A percentile compares a stretch with the other conserved stretches of the same genome.
Conservation (phyloP, 2,113 vertebrate genomes). For the Sturnira hondurensis region DNA sequence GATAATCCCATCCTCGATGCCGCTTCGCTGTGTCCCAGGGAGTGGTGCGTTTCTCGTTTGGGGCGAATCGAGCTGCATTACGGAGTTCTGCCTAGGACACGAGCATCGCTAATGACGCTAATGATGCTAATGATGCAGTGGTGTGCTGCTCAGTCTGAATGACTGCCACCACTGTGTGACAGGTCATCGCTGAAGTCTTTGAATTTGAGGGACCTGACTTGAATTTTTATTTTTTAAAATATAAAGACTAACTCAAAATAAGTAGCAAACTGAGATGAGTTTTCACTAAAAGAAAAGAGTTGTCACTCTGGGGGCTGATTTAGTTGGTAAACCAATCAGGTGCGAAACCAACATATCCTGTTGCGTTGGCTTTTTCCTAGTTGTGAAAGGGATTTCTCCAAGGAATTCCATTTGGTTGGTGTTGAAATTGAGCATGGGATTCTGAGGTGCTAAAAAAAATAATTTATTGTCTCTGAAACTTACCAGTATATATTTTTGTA, state of each 20-base stretch:
- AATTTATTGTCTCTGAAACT: neutral
- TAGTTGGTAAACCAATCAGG: neutral
- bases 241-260: neutral
- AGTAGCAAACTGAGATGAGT: neutral
- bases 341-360: neutral
- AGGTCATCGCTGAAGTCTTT: neutral
- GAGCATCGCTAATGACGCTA: neutral
- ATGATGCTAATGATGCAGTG: too few relatives aligned
- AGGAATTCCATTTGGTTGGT: neutral
- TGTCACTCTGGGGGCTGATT: neutral
- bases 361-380: neutral
- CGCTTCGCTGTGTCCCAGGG: neutral
- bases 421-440: neutral
- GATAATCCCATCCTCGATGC: neutral
- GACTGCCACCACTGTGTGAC: neutral
- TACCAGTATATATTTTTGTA: neutral
- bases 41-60: neutral
- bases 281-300: neutral
- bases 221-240: conserved; percentile 26
- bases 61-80: neutral
- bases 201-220: neutral
- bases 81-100: neutral
- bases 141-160: neutral
- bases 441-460: neutral
- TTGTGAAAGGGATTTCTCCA: neutral